A percentile compares a stretch with the other conserved stretches of the same genome.
Evolutionary conservation across 2,113 vertebrate species (phyloP).

Genomic region (Harpagus bidentatus): DNA sequence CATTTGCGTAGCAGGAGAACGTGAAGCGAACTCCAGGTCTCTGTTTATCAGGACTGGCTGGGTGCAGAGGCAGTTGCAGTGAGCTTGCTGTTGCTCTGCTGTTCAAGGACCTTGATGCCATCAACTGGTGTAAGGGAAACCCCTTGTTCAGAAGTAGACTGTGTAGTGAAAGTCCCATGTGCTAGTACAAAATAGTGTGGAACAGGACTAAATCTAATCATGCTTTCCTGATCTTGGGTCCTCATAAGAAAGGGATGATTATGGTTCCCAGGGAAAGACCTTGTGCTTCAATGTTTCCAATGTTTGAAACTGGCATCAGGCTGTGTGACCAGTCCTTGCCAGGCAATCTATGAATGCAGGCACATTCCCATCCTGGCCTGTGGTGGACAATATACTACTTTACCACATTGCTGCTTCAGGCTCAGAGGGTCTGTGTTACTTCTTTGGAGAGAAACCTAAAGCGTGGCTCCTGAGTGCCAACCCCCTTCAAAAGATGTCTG

Average conservation of each 20-base stretch:
- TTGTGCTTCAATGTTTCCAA: neutral
- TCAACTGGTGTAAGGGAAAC: neutral
- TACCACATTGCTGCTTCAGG: neutral
- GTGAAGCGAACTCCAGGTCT: neutral
- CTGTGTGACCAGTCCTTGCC: neutral
- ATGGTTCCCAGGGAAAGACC: neutral
- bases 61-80: neutral
- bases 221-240: neutral
- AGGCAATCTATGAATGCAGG: accelerated
- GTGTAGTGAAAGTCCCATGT: neutral
- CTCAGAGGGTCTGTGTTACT: neutral
- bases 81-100: neutral
- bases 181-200: neutral
- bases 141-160: neutral
- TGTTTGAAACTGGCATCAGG: neutral
- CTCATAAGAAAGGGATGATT: neutral
- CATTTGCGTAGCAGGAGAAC: neutral
- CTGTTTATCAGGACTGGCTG: neutral
- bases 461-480: neutral
- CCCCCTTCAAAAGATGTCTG: neutral
- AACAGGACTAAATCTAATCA: neutral
- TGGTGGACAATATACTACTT: neutral
- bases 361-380: accelerated
- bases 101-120: neutral
- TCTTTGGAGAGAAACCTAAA: neutral